Evolutionary conservation across 23 tunicate species (phyloP).

Genomic region (Trididemnum miniatum): DNA sequence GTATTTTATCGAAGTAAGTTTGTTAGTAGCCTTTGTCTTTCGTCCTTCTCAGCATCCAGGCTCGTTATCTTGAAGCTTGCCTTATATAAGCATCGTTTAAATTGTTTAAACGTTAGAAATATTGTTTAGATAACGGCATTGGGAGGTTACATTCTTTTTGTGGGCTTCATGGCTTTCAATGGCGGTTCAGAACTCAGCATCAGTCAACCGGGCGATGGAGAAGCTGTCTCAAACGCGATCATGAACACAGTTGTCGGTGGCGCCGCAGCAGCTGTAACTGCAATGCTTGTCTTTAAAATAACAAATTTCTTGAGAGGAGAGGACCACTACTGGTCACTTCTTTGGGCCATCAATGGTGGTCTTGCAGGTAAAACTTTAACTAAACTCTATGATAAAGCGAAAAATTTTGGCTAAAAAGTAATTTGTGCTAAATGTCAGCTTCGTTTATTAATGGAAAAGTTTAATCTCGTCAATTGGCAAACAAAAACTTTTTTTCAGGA

Average conservation of each 20-base stretch:
- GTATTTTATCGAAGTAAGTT: too few species aligned
- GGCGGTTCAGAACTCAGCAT: slow-evolving; percentile 87
- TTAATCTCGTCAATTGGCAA: too few species aligned
- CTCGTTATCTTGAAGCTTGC: too few species aligned
- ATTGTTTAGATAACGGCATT: slow-evolving; percentile 53
- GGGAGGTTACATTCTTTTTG: slow-evolving; percentile 87
- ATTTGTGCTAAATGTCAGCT: too few species aligned
- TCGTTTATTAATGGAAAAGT: too few species aligned
- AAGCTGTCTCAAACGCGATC: slow-evolving; percentile 47
- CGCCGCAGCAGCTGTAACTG: slow-evolving; percentile 56
- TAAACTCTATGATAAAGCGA: too few species aligned
- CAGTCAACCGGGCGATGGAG: slow-evolving; percentile 47
- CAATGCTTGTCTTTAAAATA: slow-evolving; percentile 54
- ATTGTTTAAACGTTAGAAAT: too few species aligned
- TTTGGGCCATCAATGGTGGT: slow-evolving; percentile 78
- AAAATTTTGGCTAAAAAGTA: too few species aligned
- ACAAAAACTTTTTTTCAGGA: slow-evolving; percentile 43
- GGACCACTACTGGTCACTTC: slow-evolving; percentile 79
- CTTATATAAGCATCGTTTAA: too few species aligned
- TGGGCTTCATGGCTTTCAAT: slow-evolving; percentile 91
- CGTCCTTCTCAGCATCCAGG: too few species aligned
- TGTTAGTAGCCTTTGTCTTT: too few species aligned
- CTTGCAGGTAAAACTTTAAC: slow-evolving; percentile 50
- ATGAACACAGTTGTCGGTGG: slow-evolving; percentile 83
- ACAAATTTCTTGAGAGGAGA: slow-evolving; percentile 45